These are phyloP conservation scores for Trissolcus basalis DNA, from an alignment of 1,140 invertebrate genomes.

Conservation along the genomic window DNA sequence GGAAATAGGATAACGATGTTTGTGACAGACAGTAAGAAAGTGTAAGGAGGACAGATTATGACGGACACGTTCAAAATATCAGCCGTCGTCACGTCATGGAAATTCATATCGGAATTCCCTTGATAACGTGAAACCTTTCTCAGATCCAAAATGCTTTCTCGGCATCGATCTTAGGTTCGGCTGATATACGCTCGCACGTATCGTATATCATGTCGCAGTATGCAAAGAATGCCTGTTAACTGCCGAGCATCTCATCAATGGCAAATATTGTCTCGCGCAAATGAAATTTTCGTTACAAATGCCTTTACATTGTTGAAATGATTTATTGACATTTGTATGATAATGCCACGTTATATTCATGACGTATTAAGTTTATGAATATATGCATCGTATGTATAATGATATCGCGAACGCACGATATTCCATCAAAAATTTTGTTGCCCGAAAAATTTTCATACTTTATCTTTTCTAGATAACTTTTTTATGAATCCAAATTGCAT, in stretches of 20 bases:
- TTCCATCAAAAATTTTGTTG: conserved; percentile 23
- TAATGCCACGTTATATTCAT: conserved; percentile 45
- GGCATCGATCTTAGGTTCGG: conserved; percentile 45
- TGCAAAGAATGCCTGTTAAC: conserved; percentile 49
- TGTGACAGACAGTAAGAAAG: neutral
- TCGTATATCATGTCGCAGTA: conserved; percentile 46
- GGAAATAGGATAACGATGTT: no score
- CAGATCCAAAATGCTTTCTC: conserved; percentile 46
- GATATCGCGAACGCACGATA: conserved; percentile 19
- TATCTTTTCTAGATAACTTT: no score
- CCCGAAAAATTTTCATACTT: neutral
- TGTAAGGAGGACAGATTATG: conserved; percentile 10
- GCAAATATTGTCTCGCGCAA: conserved; percentile 49
- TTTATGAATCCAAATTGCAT: no score
- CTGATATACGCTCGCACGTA: conserved; percentile 34
- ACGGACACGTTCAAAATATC: conserved; percentile 32
- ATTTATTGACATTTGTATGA: conserved; percentile 49
- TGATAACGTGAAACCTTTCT: conserved; percentile 49
- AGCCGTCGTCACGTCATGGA: conserved; percentile 46
- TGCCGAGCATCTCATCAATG: conserved; percentile 42
- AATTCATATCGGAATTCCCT: conserved; percentile 48
- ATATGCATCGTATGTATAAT: conserved; percentile 29
- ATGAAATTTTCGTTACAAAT: conserved; percentile 51
- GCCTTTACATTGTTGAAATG: conserved; percentile 25
- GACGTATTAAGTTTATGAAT: conserved; percentile 47